Evolutionary conservation across 2,113 vertebrate genomes (phyloP), one percentile per base, ranked within the genome.

Genomic region (Cynoglossus semilaevis): DNA sequence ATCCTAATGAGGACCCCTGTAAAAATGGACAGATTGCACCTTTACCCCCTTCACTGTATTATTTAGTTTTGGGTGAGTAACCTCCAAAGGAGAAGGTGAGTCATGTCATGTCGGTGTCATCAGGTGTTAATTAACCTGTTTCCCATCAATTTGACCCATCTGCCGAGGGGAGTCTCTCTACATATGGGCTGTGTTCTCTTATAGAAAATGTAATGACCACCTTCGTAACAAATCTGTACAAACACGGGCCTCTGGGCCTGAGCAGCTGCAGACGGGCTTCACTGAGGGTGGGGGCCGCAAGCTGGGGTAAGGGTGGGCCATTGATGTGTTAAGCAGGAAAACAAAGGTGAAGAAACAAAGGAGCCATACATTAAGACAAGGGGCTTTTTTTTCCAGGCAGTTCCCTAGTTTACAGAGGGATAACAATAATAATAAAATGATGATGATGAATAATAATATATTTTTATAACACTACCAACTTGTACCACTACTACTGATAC

Each of bases 131-230:
- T 80, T 79, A 80, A 63, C 68, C 43, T 55, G 46, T 37, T 62
- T 73, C 59, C 40, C 53, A 52, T 42, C 48, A 15, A 41, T 35
- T 81, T 68, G 43, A 64, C 62, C 83, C 87, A 88, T 88, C 87
- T 88, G 87, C 67, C 65, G 36, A 1, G 8, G 42, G 4, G 51
- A 51, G 58, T 57, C 62, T 69, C 74, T 70, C 45, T 65, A 62
- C 81, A 83, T 79, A 83, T 82, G 82, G 77, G 57, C 71, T 50
- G 46, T 56, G 46, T 76, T 69, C 60, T 70, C 75, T 77, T 83
- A 72, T 77, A 83, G 79, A 76, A 79, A 58, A 55, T 50, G 37
- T 85, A 88, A 88, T 86, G 77, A 87, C 46, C 71, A 79, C 87
- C 81, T 80, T 84, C 72, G 80, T 78, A 77, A 81, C 80, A 85